These are phyloP conservation scores for Aethes cnicana DNA, from an alignment of 2,888 invertebrate species.

Conservation along the genomic window DNA sequence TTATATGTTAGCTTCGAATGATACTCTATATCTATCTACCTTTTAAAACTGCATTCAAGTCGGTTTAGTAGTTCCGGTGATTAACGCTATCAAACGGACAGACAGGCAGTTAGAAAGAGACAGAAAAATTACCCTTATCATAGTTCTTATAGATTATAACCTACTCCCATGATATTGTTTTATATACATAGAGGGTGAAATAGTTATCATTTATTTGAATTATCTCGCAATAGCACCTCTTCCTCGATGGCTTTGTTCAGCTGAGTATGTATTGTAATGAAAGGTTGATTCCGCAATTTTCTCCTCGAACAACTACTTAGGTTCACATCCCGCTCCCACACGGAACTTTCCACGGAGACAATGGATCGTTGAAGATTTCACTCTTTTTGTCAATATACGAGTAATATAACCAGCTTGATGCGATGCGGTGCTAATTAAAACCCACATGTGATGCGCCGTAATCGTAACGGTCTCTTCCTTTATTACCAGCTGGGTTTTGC, in stretches of 20 bases:
- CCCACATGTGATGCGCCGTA: slow-evolving; percentile 41
- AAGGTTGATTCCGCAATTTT: slow-evolving; percentile 65
- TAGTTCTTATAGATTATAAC: too few relatives aligned
- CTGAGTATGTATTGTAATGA: slow-evolving; percentile 35
- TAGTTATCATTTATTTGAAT: slow-evolving; percentile 7
- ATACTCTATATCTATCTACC: too few relatives aligned
- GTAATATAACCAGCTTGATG: slow-evolving; percentile 42
- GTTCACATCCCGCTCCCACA: slow-evolving; percentile 63
- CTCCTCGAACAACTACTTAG: slow-evolving; percentile 50
- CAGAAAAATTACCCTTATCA: too few relatives aligned
- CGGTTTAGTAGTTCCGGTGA: too few relatives aligned
- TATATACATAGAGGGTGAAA: too few relatives aligned
- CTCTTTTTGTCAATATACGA: slow-evolving; percentile 75
- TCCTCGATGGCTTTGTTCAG: slow-evolving; percentile 25
- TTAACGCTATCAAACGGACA: too few relatives aligned
- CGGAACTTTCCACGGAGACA: slow-evolving; percentile 71
- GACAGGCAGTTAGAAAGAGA: too few relatives aligned
- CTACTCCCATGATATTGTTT: too few relatives aligned
- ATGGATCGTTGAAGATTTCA: slow-evolving; percentile 74
- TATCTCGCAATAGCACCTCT: slow-evolving; percentile 16
- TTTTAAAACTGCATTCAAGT: too few relatives aligned
- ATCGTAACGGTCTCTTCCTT: slow-evolving; percentile 60
- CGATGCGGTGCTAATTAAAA: slow-evolving; percentile 61
- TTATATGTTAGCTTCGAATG: too few relatives aligned
- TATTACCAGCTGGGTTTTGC: slow-evolving; percentile 48